A percentile compares a stretch with the other conserved stretches of the same genome.
These are phyloP conservation scores for Drosophila nigritarsus DNA, from an alignment of 2,888 invertebrate species.

Conservation along the genomic window DNA sequence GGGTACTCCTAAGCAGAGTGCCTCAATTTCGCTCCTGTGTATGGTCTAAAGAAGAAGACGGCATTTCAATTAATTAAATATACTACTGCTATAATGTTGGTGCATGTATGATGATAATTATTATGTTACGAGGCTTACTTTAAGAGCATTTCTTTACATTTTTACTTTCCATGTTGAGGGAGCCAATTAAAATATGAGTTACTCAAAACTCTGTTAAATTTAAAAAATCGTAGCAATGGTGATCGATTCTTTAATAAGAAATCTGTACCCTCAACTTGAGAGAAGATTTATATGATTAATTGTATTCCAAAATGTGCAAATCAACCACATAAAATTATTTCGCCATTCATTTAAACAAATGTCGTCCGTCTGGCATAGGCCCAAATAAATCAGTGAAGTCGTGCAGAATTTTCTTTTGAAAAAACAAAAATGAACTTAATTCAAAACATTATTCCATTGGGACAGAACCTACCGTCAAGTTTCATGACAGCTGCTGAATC, in stretches of 20 bases:
- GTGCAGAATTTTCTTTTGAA: conserved; percentile 54
- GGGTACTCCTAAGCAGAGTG: conserved; percentile 2
- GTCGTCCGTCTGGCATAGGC: background rate
- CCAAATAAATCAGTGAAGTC: conserved; percentile 46
- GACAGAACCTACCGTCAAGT: conserved; percentile 12
- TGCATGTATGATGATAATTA: conserved; percentile 33
- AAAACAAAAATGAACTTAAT: conserved; percentile 38
- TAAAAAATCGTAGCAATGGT: background rate
- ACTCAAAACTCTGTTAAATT: background rate
- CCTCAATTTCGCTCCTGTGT: conserved; percentile 2
- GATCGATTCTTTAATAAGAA: background rate
- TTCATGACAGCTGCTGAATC: conserved; percentile 7
- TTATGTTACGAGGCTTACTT: conserved; percentile 14
- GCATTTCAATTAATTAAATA: conserved; percentile 67
- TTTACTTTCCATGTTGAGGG: background rate
- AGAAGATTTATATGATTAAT: background rate
- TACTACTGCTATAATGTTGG: conserved; percentile 21
- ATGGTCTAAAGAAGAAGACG: conserved; percentile 4
- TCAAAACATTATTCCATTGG: conserved; percentile 44
- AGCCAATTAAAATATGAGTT: background rate
- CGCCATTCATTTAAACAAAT: conserved; percentile 30
- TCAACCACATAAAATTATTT: conserved; percentile 11
- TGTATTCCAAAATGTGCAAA: conserved; percentile 4
- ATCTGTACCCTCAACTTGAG: background rate
- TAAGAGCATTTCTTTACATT: background rate